Base-by-base conservation (phyloP, 2,113 vertebrate genomes). In the Pollachius pollachius region DNA sequence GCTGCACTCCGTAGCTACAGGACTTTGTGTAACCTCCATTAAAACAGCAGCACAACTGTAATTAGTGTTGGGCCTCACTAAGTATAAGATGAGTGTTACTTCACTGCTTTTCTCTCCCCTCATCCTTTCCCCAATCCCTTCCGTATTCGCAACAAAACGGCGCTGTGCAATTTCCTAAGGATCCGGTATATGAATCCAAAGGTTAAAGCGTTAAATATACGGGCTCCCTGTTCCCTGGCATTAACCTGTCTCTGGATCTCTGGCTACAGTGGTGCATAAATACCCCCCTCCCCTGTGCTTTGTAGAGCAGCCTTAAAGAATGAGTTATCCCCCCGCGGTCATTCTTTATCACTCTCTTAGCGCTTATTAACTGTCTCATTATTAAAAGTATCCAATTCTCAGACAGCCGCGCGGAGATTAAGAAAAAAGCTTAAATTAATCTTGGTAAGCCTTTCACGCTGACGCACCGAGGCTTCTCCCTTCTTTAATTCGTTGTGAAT, bases 21-120 rank as follows among this genome's bases (percentile, higher is more conserved):
- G 81, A 80, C 78, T 68, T 83, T 81, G 69, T 80, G 85, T 87
- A 85, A 87, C 87, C 82, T 77, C 70, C 76, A 85, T 86, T 87
- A 83, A 88, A 87, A 88, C 70, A 74, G 71, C 72, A 66, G 74
- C 74, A 77, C 78, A 84, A 89, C 84, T 80, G 77, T 89, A 89
- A 87, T 87, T 81, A 85, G 79, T 71, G 85, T 87, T 81, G 71
- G 71, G 81, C 87, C 80, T 87, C 84, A 70, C 79, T 88, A 70
- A 87, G 80, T 80, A 85, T 87, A 66, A 59, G 73, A 72, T 80
- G 66, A 65, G 71, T 41, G 25, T 27, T 76, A 69, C 75, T 84
- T 77, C 54, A 59, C 62, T 60, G 15, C 30, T 54, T 75, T 68
- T 70, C 62, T 74, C 27, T 68, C 23, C 23, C 12, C 69, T 63